Percentiles rank a stretch among this genome's conserved stretches.
These are phyloP conservation scores for Excalfactoria chinensis DNA, from an alignment of 2,113 vertebrate species.

Conservation along the genomic window DNA sequence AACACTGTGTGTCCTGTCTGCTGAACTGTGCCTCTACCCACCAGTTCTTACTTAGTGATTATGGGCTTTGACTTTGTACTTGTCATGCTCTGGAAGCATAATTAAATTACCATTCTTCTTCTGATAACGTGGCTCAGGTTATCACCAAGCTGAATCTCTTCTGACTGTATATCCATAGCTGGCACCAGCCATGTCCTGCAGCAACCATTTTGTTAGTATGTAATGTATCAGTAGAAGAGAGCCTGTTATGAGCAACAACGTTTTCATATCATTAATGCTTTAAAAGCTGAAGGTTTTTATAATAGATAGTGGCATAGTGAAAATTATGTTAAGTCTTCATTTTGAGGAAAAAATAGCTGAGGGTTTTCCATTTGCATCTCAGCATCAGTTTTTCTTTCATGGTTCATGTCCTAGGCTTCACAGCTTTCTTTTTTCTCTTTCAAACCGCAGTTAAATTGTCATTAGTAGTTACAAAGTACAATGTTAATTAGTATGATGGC, in stretches of 20 bases:
- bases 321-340: neutral
- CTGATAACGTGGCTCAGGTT: neutral
- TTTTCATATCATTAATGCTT: neutral
- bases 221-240: neutral
- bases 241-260: neutral
- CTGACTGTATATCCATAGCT: neutral
- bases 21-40: neutral
- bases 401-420: neutral
- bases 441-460: neutral
- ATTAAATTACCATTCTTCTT: neutral
- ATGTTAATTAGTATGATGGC: constrained; percentile 25
- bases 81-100: neutral
- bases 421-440: neutral
- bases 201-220: neutral
- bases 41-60: neutral
- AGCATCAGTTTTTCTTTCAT: neutral
- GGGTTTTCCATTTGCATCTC: neutral
- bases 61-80: neutral
- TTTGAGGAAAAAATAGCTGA: neutral
- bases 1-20: neutral
- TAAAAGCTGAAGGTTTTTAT: neutral
- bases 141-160: neutral
- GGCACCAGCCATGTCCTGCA: neutral
- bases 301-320: neutral
- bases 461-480: neutral